Evolutionary conservation across 2,888 invertebrate species (phyloP), one percentile per base, ranked within the genome.

Genomic region (Mimumesa dahlbomi): DNA sequence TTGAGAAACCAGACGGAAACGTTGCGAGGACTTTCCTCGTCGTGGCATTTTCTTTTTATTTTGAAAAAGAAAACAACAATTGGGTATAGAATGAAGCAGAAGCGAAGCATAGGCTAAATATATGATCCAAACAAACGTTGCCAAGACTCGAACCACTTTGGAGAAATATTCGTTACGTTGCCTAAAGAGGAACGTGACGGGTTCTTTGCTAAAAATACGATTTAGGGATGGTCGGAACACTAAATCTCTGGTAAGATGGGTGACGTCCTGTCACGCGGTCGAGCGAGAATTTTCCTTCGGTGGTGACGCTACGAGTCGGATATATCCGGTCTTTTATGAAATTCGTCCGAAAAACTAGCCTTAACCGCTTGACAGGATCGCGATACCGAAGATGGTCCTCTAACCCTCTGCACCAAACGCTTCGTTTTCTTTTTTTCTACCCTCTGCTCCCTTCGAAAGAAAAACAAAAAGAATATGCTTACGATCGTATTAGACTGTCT

Each of bases 101-200:
- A 73, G 73, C 73, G 65, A 73, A 73, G 73, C 73, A 42, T 54
- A 71, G 65, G 59, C 65, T 22, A 7, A 71, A 73, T n/a, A n/a
- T n/a, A n/a, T 25, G 52, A 61, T 22, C 42, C 13, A 50, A 69
- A 68, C 46, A 68, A 68, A 71, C 45, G 54, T 54, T 40, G 56
- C 25, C 62, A 54, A 38, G 50, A 31, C 22, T 36, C 38, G 59
- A 48, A 42, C 22, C 54, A 50, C 38, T 49, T 65, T 16, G 43
- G 45, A 31, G 21, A 25, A 38, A 38, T 22, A 25, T 34, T 34
- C n/a, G 2, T 43, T 66, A 54, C 13, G 50, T 42, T 68, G 53
- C 46, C 11, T 57, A 21, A 46, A 40, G 18, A 38, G 7, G 36
- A 54, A 54, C 42, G 43, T 38, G 58, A 46, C 3, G 25, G 25